These are phyloP conservation scores for Thunnus thynnus DNA, from an alignment of 2,113 vertebrate genomes.

Conservation along the genomic window DNA sequence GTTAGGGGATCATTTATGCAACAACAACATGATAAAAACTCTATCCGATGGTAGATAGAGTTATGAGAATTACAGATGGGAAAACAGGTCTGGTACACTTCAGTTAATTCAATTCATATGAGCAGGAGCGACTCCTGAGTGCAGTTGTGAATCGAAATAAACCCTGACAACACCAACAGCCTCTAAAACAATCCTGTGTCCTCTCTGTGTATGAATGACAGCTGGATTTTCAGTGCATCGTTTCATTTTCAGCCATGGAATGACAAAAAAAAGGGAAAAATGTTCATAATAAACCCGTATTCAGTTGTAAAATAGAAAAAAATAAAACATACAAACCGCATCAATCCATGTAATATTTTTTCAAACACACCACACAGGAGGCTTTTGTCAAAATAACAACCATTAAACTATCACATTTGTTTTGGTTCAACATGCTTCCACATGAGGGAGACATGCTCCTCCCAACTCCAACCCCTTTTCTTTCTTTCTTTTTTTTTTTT, in stretches of 20 bases:
- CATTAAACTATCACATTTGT: conserved; percentile 37
- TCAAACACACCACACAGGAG: conserved; percentile 3
- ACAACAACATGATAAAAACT: no score
- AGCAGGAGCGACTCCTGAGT: no score
- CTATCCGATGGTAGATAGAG: no score
- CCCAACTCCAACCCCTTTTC: conserved; percentile 28
- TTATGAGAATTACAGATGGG: no score
- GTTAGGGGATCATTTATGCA: no score
- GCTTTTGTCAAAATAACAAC: not conserved
- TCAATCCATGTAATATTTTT: not conserved
- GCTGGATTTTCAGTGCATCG: not conserved
- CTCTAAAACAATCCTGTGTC: not conserved
- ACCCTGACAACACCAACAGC: no score
- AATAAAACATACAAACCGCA: not conserved
- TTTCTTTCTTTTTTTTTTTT: conserved; percentile 21
- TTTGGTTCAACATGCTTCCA: conserved; percentile 72
- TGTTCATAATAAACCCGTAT: not conserved
- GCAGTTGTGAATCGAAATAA: no score
- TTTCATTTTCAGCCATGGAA: not conserved
- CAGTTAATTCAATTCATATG: no score
- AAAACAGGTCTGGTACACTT: no score
- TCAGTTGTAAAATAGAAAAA: not conserved
- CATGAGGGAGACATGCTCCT: conserved; percentile 80
- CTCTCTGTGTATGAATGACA: no score
- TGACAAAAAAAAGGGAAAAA: not conserved